Evolutionary conservation across 2,797 vertebrate genomes (phyloP).

Genomic region (Hyperoplus lanceolatus): DNA sequence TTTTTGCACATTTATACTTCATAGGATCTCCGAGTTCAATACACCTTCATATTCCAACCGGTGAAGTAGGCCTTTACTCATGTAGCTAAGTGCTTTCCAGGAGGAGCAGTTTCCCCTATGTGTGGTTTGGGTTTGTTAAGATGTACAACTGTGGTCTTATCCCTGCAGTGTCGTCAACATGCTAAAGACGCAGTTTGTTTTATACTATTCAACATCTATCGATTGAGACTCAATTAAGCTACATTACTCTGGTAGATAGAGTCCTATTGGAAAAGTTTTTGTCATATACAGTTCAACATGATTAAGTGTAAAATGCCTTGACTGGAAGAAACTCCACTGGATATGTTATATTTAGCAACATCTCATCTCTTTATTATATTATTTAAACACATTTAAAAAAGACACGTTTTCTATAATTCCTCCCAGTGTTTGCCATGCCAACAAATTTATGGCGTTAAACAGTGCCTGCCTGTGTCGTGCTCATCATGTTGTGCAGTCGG

Average conservation of each 20-base stretch:
- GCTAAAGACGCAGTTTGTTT: not conserved
- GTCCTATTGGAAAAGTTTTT: too few relatives aligned
- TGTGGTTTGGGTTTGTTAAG: not conserved
- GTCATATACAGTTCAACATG: too few relatives aligned
- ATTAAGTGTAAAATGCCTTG: not conserved
- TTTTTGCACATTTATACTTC: too few relatives aligned
- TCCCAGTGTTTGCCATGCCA: not conserved
- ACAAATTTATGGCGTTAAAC: too few relatives aligned
- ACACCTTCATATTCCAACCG: too few relatives aligned
- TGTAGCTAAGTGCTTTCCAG: slow-evolving; percentile 45
- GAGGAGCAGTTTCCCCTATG: not conserved
- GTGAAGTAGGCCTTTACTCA: slow-evolving; percentile 29
- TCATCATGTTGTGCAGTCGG: not conserved
- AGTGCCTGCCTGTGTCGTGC: not conserved
- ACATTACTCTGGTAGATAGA: too few relatives aligned
- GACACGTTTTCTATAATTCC: not conserved
- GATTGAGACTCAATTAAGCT: not conserved
- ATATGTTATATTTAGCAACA: not conserved
- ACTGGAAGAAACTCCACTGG: not conserved
- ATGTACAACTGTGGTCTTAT: not conserved
- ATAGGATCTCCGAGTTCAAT: too few relatives aligned
- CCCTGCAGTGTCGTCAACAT: not conserved
- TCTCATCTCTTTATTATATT: not conserved
- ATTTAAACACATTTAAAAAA: not conserved
- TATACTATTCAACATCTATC: too few relatives aligned